Percentiles rank a stretch among this genome's conserved stretches.
These are phyloP conservation scores for Macrobrachium nipponense DNA, from an alignment of 1,140 invertebrate genomes.

Conservation along the genomic window DNA sequence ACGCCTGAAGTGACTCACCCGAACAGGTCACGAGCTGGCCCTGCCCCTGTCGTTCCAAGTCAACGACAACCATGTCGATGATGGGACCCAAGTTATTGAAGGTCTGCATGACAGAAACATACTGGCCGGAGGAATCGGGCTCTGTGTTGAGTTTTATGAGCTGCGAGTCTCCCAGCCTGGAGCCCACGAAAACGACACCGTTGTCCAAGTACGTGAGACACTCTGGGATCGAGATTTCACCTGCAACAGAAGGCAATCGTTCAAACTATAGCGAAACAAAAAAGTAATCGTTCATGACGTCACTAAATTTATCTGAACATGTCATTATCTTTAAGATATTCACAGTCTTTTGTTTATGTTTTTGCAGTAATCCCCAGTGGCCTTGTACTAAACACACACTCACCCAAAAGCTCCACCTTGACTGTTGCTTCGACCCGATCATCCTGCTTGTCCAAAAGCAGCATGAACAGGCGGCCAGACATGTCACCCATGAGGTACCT, in stretches of 20 bases:
- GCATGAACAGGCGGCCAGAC: slow-evolving; percentile 94
- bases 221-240: slow-evolving; percentile 96
- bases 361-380: too few species aligned
- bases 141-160: slow-evolving; percentile 90
- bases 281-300: too few species aligned
- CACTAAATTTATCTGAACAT: too few species aligned
- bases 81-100: slow-evolving; percentile 98
- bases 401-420: slow-evolving; percentile 91
- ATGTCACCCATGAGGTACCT: slow-evolving; percentile 96
- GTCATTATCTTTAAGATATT: too few species aligned
- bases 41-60: slow-evolving; percentile 96
- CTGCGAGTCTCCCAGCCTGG: slow-evolving; percentile 95
- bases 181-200: slow-evolving; percentile 97
- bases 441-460: slow-evolving; percentile 88
- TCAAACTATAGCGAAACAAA: too few species aligned
- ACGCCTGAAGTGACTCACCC: slow-evolving; percentile 71
- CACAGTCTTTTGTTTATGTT: too few species aligned
- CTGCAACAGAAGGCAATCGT: slow-evolving; percentile 65
- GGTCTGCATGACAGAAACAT: slow-evolving; percentile 93
- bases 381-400: too few species aligned
- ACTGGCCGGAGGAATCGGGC: slow-evolving; percentile 87
- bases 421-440: slow-evolving; percentile 89
- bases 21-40: slow-evolving; percentile 98
- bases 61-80: slow-evolving; percentile 97
- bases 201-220: slow-evolving; percentile 99